Percentiles rank a stretch among this genome's conserved stretches.
Conservation (phyloP, 2,113 vertebrate genomes). For the cattle (Bos taurus) region ARS-UCD2.0 NC_037335.1:81890501-81891000, state of each 20-base stretch:
- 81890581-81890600: conserved; percentile 15
- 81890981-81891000: background rate
- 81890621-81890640: conserved; percentile 33
- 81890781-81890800: background rate
- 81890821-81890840: background rate
- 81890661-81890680: background rate
- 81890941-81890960: background rate
- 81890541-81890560: conserved; percentile 41
- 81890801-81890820: background rate
- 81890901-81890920: too few species aligned
- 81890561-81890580: conserved; percentile 5
- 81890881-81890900: background rate
- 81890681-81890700: background rate
- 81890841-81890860: background rate
- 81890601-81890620: background rate
- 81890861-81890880: background rate
- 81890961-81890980: background rate
- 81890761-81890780: background rate
- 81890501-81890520: conserved; percentile 21
- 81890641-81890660: background rate
- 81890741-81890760: background rate
- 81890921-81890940: background rate
- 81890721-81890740: background rate
- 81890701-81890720: background rate
- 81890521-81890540: conserved; percentile 51